Percentiles rank a stretch among this genome's conserved stretches.
These are phyloP conservation scores for Cottus gobio DNA, from an alignment of 2,113 vertebrate species.

Conservation along the genomic window DNA sequence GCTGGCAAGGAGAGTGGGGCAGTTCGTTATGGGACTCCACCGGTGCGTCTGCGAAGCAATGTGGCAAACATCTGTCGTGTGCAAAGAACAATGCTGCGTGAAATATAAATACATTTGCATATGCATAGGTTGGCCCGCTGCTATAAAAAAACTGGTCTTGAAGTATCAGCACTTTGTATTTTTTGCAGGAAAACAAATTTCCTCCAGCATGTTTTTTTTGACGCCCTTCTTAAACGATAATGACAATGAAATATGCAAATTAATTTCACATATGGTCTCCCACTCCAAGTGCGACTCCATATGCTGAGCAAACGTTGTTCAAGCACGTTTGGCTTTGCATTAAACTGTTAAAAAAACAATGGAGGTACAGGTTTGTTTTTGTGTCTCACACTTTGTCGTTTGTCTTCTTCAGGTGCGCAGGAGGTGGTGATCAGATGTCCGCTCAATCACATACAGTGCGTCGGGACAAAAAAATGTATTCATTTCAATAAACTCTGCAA, in stretches of 20 bases:
- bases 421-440: slow-evolving; percentile 89
- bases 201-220: not conserved
- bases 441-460: slow-evolving; percentile 90
- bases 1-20: slow-evolving; percentile 41
- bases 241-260: slow-evolving; percentile 24
- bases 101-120: slow-evolving; percentile 73
- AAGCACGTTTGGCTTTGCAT: slow-evolving; percentile 11
- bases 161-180: slow-evolving; percentile 55
- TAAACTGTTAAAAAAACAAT: not conserved
- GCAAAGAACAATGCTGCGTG: slow-evolving; percentile 59
- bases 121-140: slow-evolving; percentile 44
- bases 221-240: not conserved
- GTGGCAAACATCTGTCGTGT: slow-evolving; percentile 70
- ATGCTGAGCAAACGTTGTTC: not conserved
- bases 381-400: not conserved
- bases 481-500: slow-evolving; percentile 96
- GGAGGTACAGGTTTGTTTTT: not conserved
- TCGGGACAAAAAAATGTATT: slow-evolving; percentile 90
- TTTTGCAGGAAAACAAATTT: not conserved
- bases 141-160: slow-evolving; percentile 40
- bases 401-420: slow-evolving; percentile 84
- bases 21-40: slow-evolving; percentile 57
- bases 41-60: slow-evolving; percentile 26
- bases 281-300: not conserved
- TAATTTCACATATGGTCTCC: not conserved